Percentiles rank a stretch among this genome's conserved stretches.
These are phyloP conservation scores for Alligator mississippiensis DNA, from an alignment of 2,113 vertebrate genomes.

Conservation along the genomic window DNA sequence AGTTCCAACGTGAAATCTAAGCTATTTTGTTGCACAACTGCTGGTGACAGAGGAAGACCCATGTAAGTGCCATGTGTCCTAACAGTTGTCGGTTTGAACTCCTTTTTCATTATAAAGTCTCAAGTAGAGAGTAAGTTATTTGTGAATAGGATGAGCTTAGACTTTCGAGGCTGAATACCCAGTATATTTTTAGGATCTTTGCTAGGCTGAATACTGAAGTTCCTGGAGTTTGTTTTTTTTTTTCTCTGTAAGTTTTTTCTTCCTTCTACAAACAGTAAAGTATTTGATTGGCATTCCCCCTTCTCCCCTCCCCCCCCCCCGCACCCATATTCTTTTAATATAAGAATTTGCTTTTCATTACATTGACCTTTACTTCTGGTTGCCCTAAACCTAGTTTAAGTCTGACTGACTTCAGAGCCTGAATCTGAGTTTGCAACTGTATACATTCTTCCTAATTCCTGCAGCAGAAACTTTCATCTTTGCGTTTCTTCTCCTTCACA, in stretches of 20 bases:
- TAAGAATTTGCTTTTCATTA: not conserved
- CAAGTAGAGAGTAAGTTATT: no score
- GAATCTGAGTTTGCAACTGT: not conserved
- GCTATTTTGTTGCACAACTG: no score
- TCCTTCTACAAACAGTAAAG: not conserved
- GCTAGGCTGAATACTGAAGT: not conserved
- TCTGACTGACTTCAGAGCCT: not conserved
- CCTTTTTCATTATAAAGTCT: no score
- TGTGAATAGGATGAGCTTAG: no score
- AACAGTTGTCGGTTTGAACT: no score
- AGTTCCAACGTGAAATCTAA: no score
- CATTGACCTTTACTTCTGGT: not conserved
- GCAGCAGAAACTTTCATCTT: not conserved
- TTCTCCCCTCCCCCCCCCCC: no score
- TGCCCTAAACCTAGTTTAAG: not conserved
- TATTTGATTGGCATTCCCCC: rapidly evolving
- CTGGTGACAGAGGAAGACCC: no score
- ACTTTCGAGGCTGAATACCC: no score
- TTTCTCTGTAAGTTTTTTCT: not conserved
- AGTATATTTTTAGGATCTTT: not conserved
- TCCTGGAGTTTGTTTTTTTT: not conserved
- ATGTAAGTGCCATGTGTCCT: no score
- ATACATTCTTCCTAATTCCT: not conserved
- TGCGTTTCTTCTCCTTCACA: rapidly evolving
- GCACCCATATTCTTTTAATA: not conserved